A percentile compares a stretch with the other conserved stretches of the same genome.
Conservation (phyloP, 2,113 vertebrate genomes). For the Hemichromis elongatus region DNA sequence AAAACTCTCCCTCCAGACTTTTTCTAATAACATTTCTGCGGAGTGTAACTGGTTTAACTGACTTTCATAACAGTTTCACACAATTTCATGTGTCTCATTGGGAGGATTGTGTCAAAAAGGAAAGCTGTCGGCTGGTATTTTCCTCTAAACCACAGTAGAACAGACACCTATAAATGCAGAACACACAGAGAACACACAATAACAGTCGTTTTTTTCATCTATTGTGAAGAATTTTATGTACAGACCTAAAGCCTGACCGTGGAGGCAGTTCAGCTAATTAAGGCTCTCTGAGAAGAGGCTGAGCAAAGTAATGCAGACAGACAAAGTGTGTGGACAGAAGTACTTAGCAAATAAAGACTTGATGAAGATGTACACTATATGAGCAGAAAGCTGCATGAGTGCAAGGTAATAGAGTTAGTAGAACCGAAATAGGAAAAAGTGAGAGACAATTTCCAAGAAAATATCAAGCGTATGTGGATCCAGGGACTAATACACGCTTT, state of each 20-base stretch:
- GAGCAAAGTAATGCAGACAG: background rate
- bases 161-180: background rate
- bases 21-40: background rate
- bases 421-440: background rate
- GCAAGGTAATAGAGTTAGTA: background rate
- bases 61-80: background rate
- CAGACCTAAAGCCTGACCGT: background rate
- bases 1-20: background rate
- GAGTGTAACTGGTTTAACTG: background rate
- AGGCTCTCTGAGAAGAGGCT: background rate
- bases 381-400: background rate
- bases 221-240: background rate
- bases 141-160: background rate
- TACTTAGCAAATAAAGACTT: background rate
- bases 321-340: background rate
- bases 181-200: background rate
- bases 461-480: background rate
- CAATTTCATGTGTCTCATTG: background rate
- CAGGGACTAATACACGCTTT: background rate
- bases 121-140: background rate
- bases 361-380: background rate
- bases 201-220: background rate
- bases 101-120: background rate
- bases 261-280: background rate
- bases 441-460: background rate